phyloP scores from a whole-genome alignment of 2,888 invertebrate species.

The Chloromyia formosa region DNA sequence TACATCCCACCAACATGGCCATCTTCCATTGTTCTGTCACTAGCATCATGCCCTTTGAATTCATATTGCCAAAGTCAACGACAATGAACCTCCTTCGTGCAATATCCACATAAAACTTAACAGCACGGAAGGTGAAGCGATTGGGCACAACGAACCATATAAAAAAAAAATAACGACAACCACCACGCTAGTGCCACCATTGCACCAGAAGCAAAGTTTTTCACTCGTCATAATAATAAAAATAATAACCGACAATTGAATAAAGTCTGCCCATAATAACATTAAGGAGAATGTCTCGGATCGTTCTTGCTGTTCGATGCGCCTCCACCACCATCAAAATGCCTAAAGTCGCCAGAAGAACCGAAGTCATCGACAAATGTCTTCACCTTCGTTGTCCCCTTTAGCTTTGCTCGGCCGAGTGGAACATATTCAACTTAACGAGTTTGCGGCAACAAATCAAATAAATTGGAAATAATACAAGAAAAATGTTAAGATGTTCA shows the following conservation, averaged over 20 bases:
- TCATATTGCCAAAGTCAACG: too few relatives aligned
- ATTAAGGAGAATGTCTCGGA: background rate
- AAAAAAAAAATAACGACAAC: too few relatives aligned
- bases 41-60: too few relatives aligned
- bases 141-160: too few relatives aligned
- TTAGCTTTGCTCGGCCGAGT: background rate
- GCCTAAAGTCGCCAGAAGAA: too few relatives aligned
- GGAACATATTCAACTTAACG: constrained; percentile 15
- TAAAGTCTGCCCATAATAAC: constrained; percentile 20
- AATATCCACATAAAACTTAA: too few relatives aligned
- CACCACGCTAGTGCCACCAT: too few relatives aligned
- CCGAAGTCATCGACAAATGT: too few relatives aligned
- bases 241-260: constrained; percentile 28
- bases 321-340: background rate
- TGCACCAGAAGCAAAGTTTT: background rate
- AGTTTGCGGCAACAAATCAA: constrained; percentile 42
- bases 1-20: too few relatives aligned
- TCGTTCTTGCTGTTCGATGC: background rate
- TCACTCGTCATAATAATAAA: constrained; percentile 4
- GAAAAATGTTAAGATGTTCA: constrained; percentile 15
- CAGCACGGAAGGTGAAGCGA: too few relatives aligned
- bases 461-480: constrained; percentile 38
- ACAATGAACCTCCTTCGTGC: too few relatives aligned
- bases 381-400: background rate
- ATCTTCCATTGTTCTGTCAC: too few relatives aligned